Percentiles rank a stretch among this genome's conserved stretches.
These are phyloP conservation scores for Diarsia rubi DNA, from an alignment of 2,888 invertebrate species.

Conservation along the genomic window DNA sequence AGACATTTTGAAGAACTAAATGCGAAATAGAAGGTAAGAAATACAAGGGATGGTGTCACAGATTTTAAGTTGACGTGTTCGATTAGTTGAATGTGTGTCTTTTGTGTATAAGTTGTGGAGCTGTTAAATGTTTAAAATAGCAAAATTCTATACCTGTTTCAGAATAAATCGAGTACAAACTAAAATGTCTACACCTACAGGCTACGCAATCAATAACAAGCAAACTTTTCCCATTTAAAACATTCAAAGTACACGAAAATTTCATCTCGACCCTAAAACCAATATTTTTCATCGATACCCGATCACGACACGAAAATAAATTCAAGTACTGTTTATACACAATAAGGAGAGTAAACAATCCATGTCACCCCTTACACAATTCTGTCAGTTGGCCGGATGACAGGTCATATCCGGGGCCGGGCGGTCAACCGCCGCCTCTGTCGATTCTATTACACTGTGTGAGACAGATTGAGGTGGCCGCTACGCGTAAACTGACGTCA, in stretches of 20 bases:
- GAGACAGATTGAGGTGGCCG: constrained; percentile 83
- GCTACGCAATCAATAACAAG: constrained; percentile 24
- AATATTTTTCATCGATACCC: constrained; percentile 69
- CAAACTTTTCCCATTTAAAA: constrained; percentile 56
- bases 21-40: constrained; percentile 30
- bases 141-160: neutral
- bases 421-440: constrained; percentile 81
- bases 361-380: constrained; percentile 78
- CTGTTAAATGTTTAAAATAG: neutral
- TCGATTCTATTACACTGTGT: constrained; percentile 87
- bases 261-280: constrained; percentile 51
- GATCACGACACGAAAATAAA: constrained; percentile 66
- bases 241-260: constrained; percentile 50
- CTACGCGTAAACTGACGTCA: constrained; percentile 67
- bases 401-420: constrained; percentile 85
- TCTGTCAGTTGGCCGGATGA: constrained; percentile 84
- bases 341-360: constrained; percentile 81
- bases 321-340: constrained; percentile 80
- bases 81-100: neutral
- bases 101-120: neutral
- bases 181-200: constrained; percentile 1
- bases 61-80: neutral
- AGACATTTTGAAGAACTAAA: constrained; percentile 60
- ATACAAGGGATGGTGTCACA: constrained; percentile 19
- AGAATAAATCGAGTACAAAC: constrained; percentile 1